Evolutionary conservation across 2,888 invertebrate species (phyloP), one percentile per base, ranked within the genome.

Genomic region (Margaritifera margaritifera): DNA sequence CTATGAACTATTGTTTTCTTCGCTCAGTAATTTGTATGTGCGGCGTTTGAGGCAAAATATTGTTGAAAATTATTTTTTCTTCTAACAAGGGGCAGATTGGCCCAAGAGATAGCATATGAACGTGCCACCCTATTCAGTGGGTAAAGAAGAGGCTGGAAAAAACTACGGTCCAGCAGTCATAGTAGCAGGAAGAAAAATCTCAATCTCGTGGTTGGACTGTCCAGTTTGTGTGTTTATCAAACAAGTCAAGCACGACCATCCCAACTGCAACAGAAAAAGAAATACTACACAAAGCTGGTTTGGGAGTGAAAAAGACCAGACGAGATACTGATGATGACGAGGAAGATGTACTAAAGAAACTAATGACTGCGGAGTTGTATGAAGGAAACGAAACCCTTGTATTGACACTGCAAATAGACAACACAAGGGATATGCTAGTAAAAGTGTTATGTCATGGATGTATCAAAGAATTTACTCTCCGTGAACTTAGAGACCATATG

Each of bases 231-330:
- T 62, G 62, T 24, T 53, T 62, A 62, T 4, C 62, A 53, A 53
- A 62, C 25, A 51, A 62, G 50, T 4, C 19, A 15, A n/a, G 18
- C 50, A 15, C 1, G 11, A 4, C 50, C 20, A 20, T 62, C 15
- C 62, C 62, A 62, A 62, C 62, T n/a, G 6, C 62, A 15, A 24
- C 6, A n/a, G 62, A 62, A 20, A 62, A 62, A 24, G 62, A 62
- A 25, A 53, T 62, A 52, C 4, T 62, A 18, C 5, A 53, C 8
- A 50, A 51, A 53, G n/a, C n/a, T 5, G 62, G 62, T 20, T 25
- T 62, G 5, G 62, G 62, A n/a, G 2, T 11, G 52, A 62, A 62
- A 62, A 62, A 24, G n/a, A 62, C 51, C 20, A 22, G 19, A 19
- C n/a, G 51, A 8, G 62, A 53, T 19, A 6, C 19, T 52, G 52